Conservation (phyloP, 2,113 vertebrate genomes). For the Callopanchax toddi region DNA sequence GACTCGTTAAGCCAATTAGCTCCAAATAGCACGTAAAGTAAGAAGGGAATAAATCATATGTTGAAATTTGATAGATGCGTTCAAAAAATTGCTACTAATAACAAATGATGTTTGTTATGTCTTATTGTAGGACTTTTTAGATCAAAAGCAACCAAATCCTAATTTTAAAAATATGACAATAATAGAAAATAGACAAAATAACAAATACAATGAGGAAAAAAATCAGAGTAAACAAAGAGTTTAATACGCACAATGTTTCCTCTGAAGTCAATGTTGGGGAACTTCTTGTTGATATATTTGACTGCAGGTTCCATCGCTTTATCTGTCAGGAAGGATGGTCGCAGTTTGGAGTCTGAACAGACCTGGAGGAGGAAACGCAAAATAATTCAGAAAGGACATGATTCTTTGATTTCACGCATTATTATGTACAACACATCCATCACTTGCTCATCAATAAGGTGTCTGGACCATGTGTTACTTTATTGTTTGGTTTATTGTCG, state of each 20-base stretch:
- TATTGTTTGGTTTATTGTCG: too few relatives aligned
- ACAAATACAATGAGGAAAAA: not conserved
- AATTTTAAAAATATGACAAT: too few relatives aligned
- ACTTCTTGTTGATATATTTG: slow-evolving; percentile 94
- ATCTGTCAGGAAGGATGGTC: slow-evolving; percentile 82
- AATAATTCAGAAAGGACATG: too few relatives aligned
- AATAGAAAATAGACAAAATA: not conserved
- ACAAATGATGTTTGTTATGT: too few relatives aligned
- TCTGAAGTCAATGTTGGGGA: slow-evolving; percentile 88
- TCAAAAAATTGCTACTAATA: too few relatives aligned
- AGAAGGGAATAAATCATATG: not conserved
- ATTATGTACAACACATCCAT: too few relatives aligned
- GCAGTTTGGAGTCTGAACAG: slow-evolving; percentile 84
- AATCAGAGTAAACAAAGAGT: rapidly evolving
- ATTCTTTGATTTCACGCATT: too few relatives aligned
- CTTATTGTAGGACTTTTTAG: not conserved
- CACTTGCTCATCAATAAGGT: too few relatives aligned
- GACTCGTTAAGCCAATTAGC: not conserved
- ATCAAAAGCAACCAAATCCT: not conserved
- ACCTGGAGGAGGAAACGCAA: slow-evolving; percentile 67
- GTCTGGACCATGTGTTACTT: too few relatives aligned
- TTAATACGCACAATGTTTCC: slow-evolving; percentile 83
- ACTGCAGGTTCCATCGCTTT: slow-evolving; percentile 88
- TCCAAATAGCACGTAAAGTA: not conserved
- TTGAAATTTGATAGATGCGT: too few relatives aligned